phyloP scores from a whole-genome alignment of 2,888 invertebrate genomes.

The Sarcophaga variegata region DNA sequence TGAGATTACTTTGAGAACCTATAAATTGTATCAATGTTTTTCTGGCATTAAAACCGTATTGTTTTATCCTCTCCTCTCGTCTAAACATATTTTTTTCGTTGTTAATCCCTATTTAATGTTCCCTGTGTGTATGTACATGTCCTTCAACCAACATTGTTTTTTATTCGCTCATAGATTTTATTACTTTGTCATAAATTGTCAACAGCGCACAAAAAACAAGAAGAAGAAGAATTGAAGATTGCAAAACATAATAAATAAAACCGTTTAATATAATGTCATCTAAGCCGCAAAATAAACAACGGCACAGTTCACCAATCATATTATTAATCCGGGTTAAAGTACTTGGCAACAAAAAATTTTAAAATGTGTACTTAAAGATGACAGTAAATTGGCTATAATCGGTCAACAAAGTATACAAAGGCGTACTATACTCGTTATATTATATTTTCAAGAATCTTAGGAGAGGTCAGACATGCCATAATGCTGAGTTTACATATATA shows the following conservation, averaged over 20 bases:
- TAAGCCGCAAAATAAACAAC: slow-evolving; percentile 11
- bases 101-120: not conserved
- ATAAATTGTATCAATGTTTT: slow-evolving; percentile 19
- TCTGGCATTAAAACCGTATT: not conserved
- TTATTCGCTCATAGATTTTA: slow-evolving; percentile 9
- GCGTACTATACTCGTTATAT: no score
- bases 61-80: not conserved
- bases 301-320: slow-evolving; percentile 15
- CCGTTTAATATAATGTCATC: not conserved
- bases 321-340: slow-evolving; percentile 1
- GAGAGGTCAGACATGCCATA: no score
- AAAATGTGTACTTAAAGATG: no score
- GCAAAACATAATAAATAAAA: no score
- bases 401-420: no score
- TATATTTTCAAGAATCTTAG: no score
- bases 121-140: not conserved
- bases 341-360: not conserved
- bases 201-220: not conserved
- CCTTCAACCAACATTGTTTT: not conserved
- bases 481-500: no score
- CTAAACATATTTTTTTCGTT: slow-evolving; percentile 1
- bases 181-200: slow-evolving; percentile 37
- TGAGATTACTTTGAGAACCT: slow-evolving; percentile 19
- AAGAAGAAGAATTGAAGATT: not conserved
- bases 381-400: no score